phyloP scores from a whole-genome alignment of 2,888 invertebrate genomes.

The Thyatira batis region DNA sequence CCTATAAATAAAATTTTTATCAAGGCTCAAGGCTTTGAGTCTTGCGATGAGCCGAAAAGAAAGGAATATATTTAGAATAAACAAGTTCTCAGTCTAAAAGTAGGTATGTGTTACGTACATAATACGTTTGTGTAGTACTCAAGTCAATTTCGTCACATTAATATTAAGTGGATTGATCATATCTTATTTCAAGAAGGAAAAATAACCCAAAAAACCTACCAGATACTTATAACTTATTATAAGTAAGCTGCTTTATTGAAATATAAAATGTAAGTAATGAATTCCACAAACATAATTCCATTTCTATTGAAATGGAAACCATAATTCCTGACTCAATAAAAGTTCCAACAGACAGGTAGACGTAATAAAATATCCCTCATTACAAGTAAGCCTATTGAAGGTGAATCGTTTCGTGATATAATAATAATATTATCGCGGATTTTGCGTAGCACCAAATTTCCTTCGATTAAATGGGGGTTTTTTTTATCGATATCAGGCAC shows the following conservation, averaged over 20 bases:
- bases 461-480: conserved; percentile 20
- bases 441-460: conserved; percentile 24
- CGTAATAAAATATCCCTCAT: neutral
- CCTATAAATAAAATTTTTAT: too few species aligned
- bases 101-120: too few species aligned
- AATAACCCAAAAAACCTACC: neutral
- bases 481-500: conserved; percentile 26
- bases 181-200: neutral
- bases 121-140: too few species aligned
- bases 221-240: neutral
- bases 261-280: neutral
- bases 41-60: too few species aligned
- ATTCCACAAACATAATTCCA: neutral
- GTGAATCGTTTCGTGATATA: neutral
- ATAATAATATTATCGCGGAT: conserved; percentile 19
- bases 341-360: neutral
- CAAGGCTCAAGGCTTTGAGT: too few species aligned
- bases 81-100: too few species aligned
- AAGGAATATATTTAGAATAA: too few species aligned
- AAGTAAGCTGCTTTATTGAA: neutral
- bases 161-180: neutral
- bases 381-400: neutral
- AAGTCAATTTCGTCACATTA: neutral
- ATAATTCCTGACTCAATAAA: neutral
- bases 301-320: neutral